Evolutionary conservation across 2,113 vertebrate genomes (phyloP), one percentile per base, ranked within the genome.

Genomic region (Turdus rufiventris): DNA sequence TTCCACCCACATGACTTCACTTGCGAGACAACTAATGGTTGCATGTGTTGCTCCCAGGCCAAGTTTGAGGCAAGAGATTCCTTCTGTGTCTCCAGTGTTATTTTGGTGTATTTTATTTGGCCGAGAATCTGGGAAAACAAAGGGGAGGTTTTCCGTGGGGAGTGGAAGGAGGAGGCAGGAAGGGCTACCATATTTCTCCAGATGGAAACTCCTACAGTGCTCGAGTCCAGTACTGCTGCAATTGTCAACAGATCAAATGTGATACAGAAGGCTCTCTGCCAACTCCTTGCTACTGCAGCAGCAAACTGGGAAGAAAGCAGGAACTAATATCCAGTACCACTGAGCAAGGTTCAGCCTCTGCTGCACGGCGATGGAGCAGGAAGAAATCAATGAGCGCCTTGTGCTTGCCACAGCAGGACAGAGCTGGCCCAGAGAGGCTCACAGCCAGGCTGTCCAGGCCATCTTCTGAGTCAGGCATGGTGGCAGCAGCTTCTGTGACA

Each of bases 81-180:
- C 95, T 96, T 47, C 77, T 91, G 76, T 93, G 96, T 96, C 93
- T 95, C 91, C 87, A 83, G 26, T 93, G 94, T 97, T 96, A 91
- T 94, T 97, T 95, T 93, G 95, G 93, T 89, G 14, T 97, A 89
- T 96, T 97, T 95, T 89, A 96, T 96, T 97, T 97, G 96, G 88
- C 96, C 73, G 43, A 45, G 88, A 63, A 91, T 91, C 94, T 89
- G 88, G 91, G 91, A 95, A 97, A 96, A 96, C 94, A 97, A 95
- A 89, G 60, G 88, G 90, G 90, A 96, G 88, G 82, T 95, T 97
- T 97, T 95, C 96, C 68, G 0, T 77, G 75, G 95, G 95, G 95
- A 96, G 79, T 88, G 88, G 90, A 93, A 91, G 8, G 72, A 80
- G 88, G 82, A 94, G 92, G 84, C 94, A 96, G 96, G 93, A 97